A percentile compares a stretch with the other conserved stretches of the same genome.
These are phyloP conservation scores for Drosophila koepferae DNA, from an alignment of 2,888 invertebrate genomes.

Conservation along the genomic window DNA sequence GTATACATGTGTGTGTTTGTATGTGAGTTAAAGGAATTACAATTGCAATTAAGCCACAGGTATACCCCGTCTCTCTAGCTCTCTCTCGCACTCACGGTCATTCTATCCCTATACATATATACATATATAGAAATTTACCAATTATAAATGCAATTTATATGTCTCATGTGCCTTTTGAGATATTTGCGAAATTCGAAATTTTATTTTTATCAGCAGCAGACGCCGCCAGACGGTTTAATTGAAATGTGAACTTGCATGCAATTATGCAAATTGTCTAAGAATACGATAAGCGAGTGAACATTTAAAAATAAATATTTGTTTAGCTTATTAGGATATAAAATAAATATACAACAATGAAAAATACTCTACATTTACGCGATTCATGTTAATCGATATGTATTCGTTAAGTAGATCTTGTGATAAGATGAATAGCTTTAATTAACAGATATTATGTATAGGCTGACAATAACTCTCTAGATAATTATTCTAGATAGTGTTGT, in stretches of 20 bases:
- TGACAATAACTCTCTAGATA: neutral
- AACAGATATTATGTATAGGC: neutral
- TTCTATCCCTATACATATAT: neutral
- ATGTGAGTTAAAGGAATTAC: slow-evolving; percentile 10
- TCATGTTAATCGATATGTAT: neutral
- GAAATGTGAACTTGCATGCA: slow-evolving; percentile 48
- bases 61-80: slow-evolving; percentile 29
- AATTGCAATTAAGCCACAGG: slow-evolving; percentile 40
- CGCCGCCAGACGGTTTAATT: slow-evolving; percentile 48
- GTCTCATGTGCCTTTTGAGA: slow-evolving; percentile 26
- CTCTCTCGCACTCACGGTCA: no score
- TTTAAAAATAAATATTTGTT: neutral
- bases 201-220: slow-evolving; percentile 54
- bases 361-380: neutral
- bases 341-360: neutral
- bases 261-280: slow-evolving; percentile 47
- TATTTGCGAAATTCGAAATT: slow-evolving; percentile 24
- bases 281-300: slow-evolving; percentile 13
- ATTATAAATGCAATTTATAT: slow-evolving; percentile 21
- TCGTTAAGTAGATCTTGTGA: neutral
- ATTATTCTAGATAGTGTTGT: neutral
- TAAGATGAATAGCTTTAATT: neutral
- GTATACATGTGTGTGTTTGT: neutral
- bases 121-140: neutral
- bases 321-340: slow-evolving; percentile 3